Conservation (phyloP, 2,113 vertebrate species). For the Tachycineta bicolor region DNA sequence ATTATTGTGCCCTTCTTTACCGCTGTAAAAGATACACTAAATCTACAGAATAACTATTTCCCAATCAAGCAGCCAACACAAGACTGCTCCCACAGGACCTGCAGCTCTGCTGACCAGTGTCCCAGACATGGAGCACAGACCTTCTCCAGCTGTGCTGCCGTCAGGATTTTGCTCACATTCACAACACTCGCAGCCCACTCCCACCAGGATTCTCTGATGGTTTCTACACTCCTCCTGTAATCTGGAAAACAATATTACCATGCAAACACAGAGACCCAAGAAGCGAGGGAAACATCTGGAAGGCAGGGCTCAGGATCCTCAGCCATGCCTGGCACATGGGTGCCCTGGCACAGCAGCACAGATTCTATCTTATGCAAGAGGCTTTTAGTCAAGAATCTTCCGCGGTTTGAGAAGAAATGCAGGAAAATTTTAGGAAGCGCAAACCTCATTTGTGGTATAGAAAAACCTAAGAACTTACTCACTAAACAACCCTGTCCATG, state of each 20-base stretch:
- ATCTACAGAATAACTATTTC: background rate
- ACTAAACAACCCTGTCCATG: background rate
- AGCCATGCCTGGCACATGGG: background rate
- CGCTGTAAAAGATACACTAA: background rate
- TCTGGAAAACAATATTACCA: background rate
- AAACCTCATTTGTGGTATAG: background rate
- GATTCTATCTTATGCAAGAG: background rate
- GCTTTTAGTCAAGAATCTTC: background rate
- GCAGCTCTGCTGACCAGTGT: background rate
- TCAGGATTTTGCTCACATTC: background rate
- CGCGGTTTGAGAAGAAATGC: background rate
- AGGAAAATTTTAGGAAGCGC: background rate
- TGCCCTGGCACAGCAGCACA: background rate
- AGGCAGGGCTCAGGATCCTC: background rate
- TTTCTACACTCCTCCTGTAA: background rate
- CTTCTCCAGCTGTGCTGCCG: background rate
- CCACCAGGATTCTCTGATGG: background rate
- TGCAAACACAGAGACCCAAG: background rate
- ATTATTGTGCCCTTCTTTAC: background rate
- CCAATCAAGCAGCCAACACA: background rate
- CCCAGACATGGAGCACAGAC: background rate
- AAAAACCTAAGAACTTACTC: background rate
- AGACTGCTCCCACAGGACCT: background rate
- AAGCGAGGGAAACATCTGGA: background rate
- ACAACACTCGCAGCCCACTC: background rate